Base-by-base conservation (phyloP, 2,888 invertebrate genomes). In the Harmothoe impar region DNA sequence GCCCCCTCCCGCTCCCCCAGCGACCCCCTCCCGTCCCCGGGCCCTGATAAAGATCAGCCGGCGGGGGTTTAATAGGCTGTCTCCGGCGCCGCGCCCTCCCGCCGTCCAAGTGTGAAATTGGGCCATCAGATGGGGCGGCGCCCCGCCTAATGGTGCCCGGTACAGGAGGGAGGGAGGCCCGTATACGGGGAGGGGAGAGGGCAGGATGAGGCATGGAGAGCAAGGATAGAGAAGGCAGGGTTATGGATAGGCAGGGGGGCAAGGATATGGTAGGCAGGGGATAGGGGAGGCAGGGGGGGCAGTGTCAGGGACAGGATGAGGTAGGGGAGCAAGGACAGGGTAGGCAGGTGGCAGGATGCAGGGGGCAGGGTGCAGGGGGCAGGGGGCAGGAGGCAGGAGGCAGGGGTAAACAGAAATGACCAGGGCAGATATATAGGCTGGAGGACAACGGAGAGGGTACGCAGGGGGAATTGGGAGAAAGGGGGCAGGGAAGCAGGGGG, bases 91-190 rank as follows among this genome's bases (percentile, higher is more conserved):
- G 29, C 31, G 29, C 29, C 29, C 25, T 25, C 15, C 31, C 72
- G 15, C 29, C 72, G 31, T 33, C 81, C 81, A 81, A 12, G 81
- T 81, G 81, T 81, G 81, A 81, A 81, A 81, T 81, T 35, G 81
- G 81, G 81, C 81, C 81, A 81, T 81, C 81, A 81, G 81, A 81
- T 81, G 81, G 20, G 23, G 81, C 81, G 17, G 81, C 35, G 35
- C 43, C 72, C 17, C n/a, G 25, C n/a, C 72, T 72, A 29, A 25
- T 43, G 81, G 81, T 17, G 43, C 15, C 35, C 23, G 31, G 77
- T 29, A 33, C 10, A 10, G 10, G 33, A 33, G 81, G 35, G 43
- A 17, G 35, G 35, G 10, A 12, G 33, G 81, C 35, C n/a, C 35
- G 35, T 20, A 7, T 23, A 35, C 10, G 43, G 35, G 12, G 81